Percentiles rank a stretch among this genome's conserved stretches.
Evolutionary conservation across 2,888 invertebrate species (phyloP).

Genomic region (Aspidiotus rigidus): DNA sequence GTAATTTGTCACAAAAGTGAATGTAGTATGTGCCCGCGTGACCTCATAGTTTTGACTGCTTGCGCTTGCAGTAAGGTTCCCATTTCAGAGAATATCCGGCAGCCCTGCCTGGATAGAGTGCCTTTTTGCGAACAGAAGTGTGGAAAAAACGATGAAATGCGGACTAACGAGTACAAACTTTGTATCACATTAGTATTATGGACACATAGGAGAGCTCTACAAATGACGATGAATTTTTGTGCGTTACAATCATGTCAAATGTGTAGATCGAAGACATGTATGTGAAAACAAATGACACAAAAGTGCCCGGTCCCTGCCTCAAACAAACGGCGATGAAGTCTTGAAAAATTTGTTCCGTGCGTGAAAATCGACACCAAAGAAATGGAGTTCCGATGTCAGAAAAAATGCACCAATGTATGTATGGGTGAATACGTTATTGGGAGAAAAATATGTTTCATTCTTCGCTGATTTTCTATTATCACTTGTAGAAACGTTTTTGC

Average conservation of each 20-base stretch:
- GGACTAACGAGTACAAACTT: slow-evolving; percentile 44
- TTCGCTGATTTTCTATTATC: slow-evolving; percentile 23
- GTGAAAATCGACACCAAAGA: slow-evolving; percentile 58
- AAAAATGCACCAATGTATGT: slow-evolving; percentile 73
- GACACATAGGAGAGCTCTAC: too few species aligned
- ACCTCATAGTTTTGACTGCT: slow-evolving; percentile 52
- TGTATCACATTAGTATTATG: too few species aligned
- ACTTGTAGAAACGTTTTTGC: slow-evolving; percentile 60
- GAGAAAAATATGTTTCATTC: not conserved
- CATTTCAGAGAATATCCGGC: slow-evolving; percentile 48
- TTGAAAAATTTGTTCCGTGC: slow-evolving; percentile 72
- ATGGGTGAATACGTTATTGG: too few species aligned
- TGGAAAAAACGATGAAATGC: slow-evolving; percentile 43
- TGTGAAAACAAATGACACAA: slow-evolving; percentile 60
- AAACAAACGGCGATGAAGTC: slow-evolving; percentile 61
- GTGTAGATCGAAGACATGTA: slow-evolving; percentile 52
- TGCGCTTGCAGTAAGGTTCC: slow-evolving; percentile 70
- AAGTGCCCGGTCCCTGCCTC: slow-evolving; percentile 63
- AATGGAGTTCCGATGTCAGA: slow-evolving; percentile 73
- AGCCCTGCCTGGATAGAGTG: slow-evolving; percentile 68
- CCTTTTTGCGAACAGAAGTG: slow-evolving; percentile 65
- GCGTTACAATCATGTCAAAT: not conserved
- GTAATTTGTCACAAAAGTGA: slow-evolving; percentile 56
- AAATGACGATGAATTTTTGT: not conserved
- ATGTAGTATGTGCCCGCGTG: slow-evolving; percentile 53